Conservation (phyloP, 2,113 vertebrate species). For the Leptobrachium ailaonicum region DNA sequence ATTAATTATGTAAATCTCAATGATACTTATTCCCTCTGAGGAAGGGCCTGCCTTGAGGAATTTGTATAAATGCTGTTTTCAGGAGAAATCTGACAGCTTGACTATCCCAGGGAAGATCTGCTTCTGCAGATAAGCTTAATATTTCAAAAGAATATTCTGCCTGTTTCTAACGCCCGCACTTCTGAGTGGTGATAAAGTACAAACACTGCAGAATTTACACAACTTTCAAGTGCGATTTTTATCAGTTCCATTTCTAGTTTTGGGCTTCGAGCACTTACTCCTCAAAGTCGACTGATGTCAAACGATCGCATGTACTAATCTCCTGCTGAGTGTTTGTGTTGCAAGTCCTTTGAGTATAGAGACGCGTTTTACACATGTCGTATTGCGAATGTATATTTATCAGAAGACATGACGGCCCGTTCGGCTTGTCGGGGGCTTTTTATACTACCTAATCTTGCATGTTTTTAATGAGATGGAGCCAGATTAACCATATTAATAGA, state of each 20-base stretch:
- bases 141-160: constrained; percentile 32
- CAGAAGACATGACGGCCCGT: neutral
- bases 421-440: too few species aligned
- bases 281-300: constrained; percentile 16
- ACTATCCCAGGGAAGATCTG: constrained; percentile 22
- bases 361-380: neutral
- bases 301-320: constrained; percentile 13
- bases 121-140: constrained; percentile 35
- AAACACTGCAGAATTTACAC: constrained; percentile 16
- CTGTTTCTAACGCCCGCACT: constrained; percentile 21
- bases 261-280: constrained; percentile 2
- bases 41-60: constrained; percentile 30
- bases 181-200: constrained; percentile 20
- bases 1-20: constrained; percentile 46
- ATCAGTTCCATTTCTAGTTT: constrained; percentile 20
- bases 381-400: neutral
- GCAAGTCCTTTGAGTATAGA: constrained; percentile 9
- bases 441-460: too few species aligned
- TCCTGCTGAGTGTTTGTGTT: constrained; percentile 19
- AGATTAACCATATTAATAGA: too few species aligned
- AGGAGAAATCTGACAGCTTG: constrained; percentile 8
- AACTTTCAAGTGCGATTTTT: constrained; percentile 32
- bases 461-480: too few species aligned
- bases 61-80: constrained; percentile 21
- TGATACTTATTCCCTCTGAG: constrained; percentile 20